phyloP scores from a whole-genome alignment of 2,113 vertebrate species.

The Cairina moschata region DNA sequence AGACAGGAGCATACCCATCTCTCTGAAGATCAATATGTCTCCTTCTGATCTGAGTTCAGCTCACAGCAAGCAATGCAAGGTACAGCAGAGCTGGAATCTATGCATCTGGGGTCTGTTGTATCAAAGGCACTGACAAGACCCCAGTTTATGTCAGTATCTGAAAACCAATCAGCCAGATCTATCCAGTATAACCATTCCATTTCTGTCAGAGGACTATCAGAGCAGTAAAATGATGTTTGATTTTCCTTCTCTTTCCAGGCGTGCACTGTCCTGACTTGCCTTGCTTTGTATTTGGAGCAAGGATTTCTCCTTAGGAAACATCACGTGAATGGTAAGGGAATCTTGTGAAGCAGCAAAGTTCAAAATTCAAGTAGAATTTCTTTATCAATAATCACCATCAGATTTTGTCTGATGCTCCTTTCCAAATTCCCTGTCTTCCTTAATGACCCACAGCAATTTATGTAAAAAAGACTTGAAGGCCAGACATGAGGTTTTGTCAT shows the following conservation, averaged over 20 bases:
- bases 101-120: background rate
- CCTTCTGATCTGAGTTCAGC: background rate
- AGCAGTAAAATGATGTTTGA: background rate
- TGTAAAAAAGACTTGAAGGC: background rate
- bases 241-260: background rate
- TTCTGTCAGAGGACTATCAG: background rate
- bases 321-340: background rate
- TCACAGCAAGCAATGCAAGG: background rate
- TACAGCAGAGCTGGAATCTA: background rate
- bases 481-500: background rate
- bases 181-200: background rate
- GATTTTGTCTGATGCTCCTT: background rate
- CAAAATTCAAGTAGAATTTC: background rate
- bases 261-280: background rate
- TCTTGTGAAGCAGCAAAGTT: background rate
- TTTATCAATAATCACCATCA: background rate
- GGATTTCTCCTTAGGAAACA: background rate
- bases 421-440: fast-evolving
- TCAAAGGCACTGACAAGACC: background rate
- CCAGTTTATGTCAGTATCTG: background rate
- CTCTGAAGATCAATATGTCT: background rate
- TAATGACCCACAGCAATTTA: background rate
- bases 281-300: background rate
- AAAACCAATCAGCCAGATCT: background rate
- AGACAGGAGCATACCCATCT: fast-evolving